These are phyloP conservation scores for Volucella inanis DNA, from an alignment of 2,888 invertebrate genomes.

Conservation along the genomic window DNA sequence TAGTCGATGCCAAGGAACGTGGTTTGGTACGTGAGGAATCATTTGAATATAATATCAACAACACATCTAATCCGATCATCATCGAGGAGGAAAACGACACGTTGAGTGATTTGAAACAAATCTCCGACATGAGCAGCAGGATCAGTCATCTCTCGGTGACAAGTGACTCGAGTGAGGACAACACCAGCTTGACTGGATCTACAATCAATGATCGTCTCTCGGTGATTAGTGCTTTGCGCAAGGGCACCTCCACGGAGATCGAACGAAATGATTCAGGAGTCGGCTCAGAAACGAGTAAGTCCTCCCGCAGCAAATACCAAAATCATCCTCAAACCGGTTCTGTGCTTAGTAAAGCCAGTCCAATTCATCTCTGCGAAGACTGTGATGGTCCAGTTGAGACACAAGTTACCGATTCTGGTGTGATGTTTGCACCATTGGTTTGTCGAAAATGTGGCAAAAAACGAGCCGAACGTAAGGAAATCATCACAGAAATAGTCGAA, in stretches of 20 bases:
- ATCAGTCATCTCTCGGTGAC: conserved; percentile 90
- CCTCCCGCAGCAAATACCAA: conserved; percentile 90
- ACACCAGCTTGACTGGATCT: conserved; percentile 85
- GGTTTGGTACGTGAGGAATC: conserved; percentile 88
- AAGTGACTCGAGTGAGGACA: conserved; percentile 94
- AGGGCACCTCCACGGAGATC: conserved; percentile 86
- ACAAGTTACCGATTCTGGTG: conserved; percentile 88
- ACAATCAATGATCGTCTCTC: conserved; percentile 57
- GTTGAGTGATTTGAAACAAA: conserved; percentile 83
- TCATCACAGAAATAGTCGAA: conserved; percentile 96
- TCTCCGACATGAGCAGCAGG: conserved; percentile 86
- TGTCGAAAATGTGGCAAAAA: conserved; percentile 95
- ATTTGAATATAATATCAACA: conserved; percentile 86
- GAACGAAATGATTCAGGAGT: conserved; percentile 97
- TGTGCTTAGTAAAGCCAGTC: conserved; percentile 85
- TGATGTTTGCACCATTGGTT: conserved; percentile 90
- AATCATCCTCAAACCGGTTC: conserved; percentile 83
- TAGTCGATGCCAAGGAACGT: conserved; percentile 93
- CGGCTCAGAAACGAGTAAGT: conserved; percentile 95
- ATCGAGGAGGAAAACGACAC: conserved; percentile 86
- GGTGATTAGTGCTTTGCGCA: conserved; percentile 78
- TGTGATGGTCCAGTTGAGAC: conserved; percentile 92
- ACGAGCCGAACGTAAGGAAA: conserved; percentile 95
- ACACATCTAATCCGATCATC: conserved; percentile 84
- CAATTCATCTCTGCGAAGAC: conserved; percentile 91